Evolutionary conservation across 92 coral and sea anemone species (phyloP).

Genomic region (Parazoanthus swiftii): DNA sequence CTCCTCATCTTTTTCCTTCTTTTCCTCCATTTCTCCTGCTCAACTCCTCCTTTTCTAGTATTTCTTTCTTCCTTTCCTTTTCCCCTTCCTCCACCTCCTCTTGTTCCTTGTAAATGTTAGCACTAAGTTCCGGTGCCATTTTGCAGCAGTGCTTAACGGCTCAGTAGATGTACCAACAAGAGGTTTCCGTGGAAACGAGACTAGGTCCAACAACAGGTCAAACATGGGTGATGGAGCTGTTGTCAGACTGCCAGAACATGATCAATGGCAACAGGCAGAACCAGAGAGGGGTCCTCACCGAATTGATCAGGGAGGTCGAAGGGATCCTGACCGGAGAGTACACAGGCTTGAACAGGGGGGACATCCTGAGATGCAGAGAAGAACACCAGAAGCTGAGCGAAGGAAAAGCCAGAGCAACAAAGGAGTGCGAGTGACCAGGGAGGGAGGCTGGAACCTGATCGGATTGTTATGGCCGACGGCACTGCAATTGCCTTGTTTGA

Average conservation of each 20-base stretch:
- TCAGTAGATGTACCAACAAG: conserved; percentile 28
- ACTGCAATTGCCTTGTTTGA: conserved; percentile 91
- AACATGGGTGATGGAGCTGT: conserved; percentile 14
- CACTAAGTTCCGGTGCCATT: background rate
- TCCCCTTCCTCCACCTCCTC: background rate
- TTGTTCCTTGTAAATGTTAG: background rate
- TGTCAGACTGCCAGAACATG: conserved; percentile 8
- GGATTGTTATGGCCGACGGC: conserved; percentile 96
- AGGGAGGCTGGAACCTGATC: conserved; percentile 79
- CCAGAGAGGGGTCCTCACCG: conserved; percentile 17
- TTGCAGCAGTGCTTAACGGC: conserved; percentile 33
- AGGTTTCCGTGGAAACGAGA: background rate
- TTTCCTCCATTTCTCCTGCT: background rate
- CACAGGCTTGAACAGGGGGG: background rate
- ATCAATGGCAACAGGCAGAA: conserved; percentile 38
- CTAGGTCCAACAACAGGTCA: background rate
- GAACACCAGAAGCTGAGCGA: conserved; percentile 5
- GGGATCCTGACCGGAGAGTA: conserved; percentile 8
- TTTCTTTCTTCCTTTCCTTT: background rate
- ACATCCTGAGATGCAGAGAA: background rate
- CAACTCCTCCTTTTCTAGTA: background rate
- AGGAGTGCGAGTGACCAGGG: conserved; percentile 55
- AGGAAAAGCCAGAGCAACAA: conserved; percentile 52
- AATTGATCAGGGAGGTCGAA: background rate
- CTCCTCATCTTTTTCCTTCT: background rate